Percentiles rank a stretch among this genome's conserved stretches.
Evolutionary conservation across 2,888 invertebrate species (phyloP).

Genomic region (Oxytorus armatus): DNA sequence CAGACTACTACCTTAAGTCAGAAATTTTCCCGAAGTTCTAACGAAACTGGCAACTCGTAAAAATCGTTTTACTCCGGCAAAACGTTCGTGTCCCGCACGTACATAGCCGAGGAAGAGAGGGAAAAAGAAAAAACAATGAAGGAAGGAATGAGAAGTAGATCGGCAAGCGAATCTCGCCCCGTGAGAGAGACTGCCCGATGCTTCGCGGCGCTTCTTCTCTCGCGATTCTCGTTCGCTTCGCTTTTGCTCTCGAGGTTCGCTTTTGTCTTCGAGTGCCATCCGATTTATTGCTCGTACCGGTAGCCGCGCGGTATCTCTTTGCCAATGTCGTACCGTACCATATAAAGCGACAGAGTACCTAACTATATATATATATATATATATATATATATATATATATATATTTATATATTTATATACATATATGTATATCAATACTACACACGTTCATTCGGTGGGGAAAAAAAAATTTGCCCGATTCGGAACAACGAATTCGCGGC

Average conservation of each 20-base stretch:
- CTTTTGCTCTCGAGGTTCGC: conserved; percentile 52
- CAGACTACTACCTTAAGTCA: neutral
- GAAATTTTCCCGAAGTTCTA: conserved; percentile 15
- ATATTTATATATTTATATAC: conserved; percentile 25
- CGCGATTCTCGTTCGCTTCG: conserved; percentile 42
- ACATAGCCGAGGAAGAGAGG: conserved; percentile 30
- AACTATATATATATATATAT: conserved; percentile 5
- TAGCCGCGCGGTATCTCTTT: conserved; percentile 70
- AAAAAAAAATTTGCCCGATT: conserved; percentile 49
- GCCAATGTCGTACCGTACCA: conserved; percentile 67
- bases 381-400: conserved; percentile 5
- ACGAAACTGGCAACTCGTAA: conserved; percentile 24
- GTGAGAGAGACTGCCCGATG: conserved; percentile 62
- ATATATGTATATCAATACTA: conserved; percentile 27
- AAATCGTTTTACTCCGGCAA: conserved; percentile 54
- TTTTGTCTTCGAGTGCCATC: conserved; percentile 71
- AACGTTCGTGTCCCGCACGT: conserved; percentile 33
- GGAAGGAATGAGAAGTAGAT: conserved; percentile 45
- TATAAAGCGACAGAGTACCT: conserved; percentile 62
- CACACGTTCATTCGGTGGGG: neutral
- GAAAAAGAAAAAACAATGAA: conserved; percentile 46
- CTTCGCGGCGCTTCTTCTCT: conserved; percentile 48
- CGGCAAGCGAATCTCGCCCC: conserved; percentile 55
- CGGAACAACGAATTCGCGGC: conserved; percentile 65
- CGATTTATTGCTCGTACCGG: conserved; percentile 70